Evolutionary conservation across 2,797 vertebrate species (phyloP).

Genomic region (Phoxinus dragarum): DNA sequence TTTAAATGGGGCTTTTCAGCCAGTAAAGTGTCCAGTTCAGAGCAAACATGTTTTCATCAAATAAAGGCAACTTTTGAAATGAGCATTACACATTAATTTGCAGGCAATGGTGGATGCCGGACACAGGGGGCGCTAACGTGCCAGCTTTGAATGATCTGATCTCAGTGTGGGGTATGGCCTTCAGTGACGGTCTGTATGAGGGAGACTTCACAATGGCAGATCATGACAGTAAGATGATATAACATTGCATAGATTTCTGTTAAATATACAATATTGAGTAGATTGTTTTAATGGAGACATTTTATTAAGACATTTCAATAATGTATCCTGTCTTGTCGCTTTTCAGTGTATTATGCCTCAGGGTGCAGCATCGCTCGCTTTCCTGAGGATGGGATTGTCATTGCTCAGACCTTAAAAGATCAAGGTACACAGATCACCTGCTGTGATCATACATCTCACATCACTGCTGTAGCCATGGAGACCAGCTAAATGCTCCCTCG

Average conservation of each 20-base stretch:
- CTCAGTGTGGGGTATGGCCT: conserved; percentile 98
- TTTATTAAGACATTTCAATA: not conserved
- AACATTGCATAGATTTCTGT: not conserved
- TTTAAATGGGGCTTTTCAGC: not conserved
- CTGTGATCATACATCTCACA: conserved; percentile 38
- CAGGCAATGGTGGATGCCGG: conserved; percentile 99
- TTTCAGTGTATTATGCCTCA: conserved; percentile 95
- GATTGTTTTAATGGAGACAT: not conserved
- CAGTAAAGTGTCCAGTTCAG: not conserved
- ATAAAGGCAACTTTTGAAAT: not conserved
- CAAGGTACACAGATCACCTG: conserved; percentile 84
- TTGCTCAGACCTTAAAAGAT: conserved; percentile 96
- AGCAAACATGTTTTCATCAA: not conserved
- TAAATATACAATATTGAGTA: not conserved
- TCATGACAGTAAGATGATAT: conserved; percentile 91
- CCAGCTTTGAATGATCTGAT: conserved; percentile 96
- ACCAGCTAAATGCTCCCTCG: conserved; percentile 27
- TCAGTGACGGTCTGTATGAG: conserved; percentile 96
- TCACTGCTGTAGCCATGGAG: conserved; percentile 54
- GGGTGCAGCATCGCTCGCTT: conserved; percentile 97
- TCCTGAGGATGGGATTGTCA: conserved; percentile 95
- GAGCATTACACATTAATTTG: conserved; percentile 1
- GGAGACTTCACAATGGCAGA: conserved; percentile 94
- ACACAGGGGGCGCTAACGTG: conserved; percentile 96
- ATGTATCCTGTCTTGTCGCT: not conserved